A percentile compares a stretch with the other conserved stretches of the same genome.
These are phyloP conservation scores for Latrodectus elegans DNA, from an alignment of 2,888 invertebrate genomes.

Conservation along the genomic window DNA sequence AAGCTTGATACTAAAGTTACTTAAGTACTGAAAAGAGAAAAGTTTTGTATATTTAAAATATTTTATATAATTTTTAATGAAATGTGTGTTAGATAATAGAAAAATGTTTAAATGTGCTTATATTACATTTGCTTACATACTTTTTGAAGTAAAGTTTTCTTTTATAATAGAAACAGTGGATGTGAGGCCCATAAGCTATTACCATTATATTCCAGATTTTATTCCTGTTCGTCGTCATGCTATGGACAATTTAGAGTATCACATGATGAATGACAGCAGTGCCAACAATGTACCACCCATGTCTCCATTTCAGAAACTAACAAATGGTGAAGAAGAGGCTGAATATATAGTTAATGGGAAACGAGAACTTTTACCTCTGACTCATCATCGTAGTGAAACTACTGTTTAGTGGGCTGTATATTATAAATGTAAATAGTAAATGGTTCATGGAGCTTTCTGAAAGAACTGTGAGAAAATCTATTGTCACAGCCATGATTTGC, in stretches of 20 bases:
- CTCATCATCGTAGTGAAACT: constrained; percentile 70
- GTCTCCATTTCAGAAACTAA: constrained; percentile 46
- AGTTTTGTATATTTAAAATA: no score
- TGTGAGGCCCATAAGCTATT: constrained; percentile 58
- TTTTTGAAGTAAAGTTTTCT: not conserved
- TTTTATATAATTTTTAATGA: no score
- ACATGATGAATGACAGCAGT: constrained; percentile 80
- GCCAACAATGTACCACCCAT: constrained; percentile 73
- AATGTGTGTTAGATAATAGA: not conserved
- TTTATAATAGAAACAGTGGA: constrained; percentile 50
- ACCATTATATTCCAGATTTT: constrained; percentile 71
- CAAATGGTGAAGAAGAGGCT: constrained; percentile 74
- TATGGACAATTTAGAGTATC: constrained; percentile 93
- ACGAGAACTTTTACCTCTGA: constrained; percentile 88
- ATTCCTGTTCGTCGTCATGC: constrained; percentile 74
- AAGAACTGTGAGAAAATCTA: not conserved
- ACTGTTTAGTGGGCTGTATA: constrained; percentile 30
- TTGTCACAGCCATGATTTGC: constrained; percentile 7
- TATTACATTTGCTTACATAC: not conserved
- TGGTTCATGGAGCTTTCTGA: not conserved
- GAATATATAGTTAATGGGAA: constrained; percentile 89
- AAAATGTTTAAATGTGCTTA: not conserved
- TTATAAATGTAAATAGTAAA: constrained; percentile 1
- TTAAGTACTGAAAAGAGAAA: no score
- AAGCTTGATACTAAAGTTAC: no score